Conservation (phyloP, 2,113 vertebrate genomes). For the Pterocles gutturalis region DNA sequence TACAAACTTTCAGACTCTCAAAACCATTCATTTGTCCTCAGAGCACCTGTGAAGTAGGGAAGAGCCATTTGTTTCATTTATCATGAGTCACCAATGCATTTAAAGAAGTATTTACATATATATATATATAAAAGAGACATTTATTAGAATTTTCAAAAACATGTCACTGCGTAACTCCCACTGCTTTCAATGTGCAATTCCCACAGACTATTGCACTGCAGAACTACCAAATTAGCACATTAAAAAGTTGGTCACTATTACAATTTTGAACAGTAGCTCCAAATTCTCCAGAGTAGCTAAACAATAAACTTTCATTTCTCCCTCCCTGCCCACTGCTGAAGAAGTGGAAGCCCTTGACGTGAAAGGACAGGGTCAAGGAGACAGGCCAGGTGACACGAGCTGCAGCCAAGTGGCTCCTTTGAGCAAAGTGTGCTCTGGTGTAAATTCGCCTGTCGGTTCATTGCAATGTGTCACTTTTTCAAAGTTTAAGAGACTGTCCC, state of each 20-base stretch:
- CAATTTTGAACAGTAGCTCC: not conserved
- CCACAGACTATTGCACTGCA: not conserved
- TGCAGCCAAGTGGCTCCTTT: not conserved
- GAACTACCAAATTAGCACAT: not conserved
- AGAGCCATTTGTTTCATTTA: not conserved
- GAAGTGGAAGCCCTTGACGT: not conserved
- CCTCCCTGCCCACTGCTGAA: not conserved
- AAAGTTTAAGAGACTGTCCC: not conserved
- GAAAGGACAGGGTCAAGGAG: not conserved
- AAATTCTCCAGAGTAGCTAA: not conserved
- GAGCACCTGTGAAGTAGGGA: not conserved
- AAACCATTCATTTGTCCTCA: not conserved
- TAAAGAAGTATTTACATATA: not conserved
- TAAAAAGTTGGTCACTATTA: not conserved
- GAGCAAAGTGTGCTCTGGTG: rapidly evolving
- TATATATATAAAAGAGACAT: not conserved
- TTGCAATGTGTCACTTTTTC: not conserved
- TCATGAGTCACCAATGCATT: not conserved
- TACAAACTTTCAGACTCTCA: not conserved
- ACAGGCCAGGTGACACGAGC: rapidly evolving
- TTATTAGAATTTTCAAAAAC: not conserved
- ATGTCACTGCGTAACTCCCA: not conserved
- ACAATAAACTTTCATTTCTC: not conserved
- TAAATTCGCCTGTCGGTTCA: not conserved
- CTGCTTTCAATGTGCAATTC: not conserved